phyloP scores from a whole-genome alignment of 2,797 vertebrate genomes.

The Tokudaia tokunoshimensis region DNA sequence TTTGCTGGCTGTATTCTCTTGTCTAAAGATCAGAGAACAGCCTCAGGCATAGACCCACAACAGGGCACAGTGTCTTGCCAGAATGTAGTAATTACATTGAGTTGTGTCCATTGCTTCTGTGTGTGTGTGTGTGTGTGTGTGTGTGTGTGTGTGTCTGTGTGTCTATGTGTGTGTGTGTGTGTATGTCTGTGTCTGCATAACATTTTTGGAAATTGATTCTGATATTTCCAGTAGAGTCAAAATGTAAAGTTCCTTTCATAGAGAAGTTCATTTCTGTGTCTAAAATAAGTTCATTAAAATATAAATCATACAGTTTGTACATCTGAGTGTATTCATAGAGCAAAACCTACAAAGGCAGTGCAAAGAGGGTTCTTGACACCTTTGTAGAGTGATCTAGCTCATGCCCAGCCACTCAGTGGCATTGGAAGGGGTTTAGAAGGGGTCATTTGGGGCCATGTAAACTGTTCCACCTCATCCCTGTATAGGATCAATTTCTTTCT shows the following conservation, averaged over 20 bases:
- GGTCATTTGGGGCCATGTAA: background rate
- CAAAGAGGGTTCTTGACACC: background rate
- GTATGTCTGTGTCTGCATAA: background rate
- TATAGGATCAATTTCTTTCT: background rate
- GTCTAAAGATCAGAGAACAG: background rate
- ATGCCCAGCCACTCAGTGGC: background rate
- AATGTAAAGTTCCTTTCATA: background rate
- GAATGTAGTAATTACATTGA: background rate
- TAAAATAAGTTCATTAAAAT: background rate
- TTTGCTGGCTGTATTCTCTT: background rate
- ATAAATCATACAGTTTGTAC: background rate
- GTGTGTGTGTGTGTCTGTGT: background rate
- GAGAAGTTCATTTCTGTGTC: background rate
- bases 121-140: background rate
- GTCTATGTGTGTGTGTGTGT: background rate
- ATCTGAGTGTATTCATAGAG: background rate
- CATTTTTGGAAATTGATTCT: slow-evolving; percentile 26
- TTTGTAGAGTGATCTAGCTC: background rate
- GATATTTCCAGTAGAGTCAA: background rate
- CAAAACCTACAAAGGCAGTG: background rate
- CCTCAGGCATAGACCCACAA: fast-evolving
- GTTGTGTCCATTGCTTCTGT: background rate
- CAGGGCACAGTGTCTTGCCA: background rate
- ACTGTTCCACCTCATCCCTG: no score
- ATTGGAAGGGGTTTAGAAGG: fast-evolving